Base-by-base conservation (phyloP, 1,140 invertebrate genomes). In the Octopus bimaculoides region DNA sequence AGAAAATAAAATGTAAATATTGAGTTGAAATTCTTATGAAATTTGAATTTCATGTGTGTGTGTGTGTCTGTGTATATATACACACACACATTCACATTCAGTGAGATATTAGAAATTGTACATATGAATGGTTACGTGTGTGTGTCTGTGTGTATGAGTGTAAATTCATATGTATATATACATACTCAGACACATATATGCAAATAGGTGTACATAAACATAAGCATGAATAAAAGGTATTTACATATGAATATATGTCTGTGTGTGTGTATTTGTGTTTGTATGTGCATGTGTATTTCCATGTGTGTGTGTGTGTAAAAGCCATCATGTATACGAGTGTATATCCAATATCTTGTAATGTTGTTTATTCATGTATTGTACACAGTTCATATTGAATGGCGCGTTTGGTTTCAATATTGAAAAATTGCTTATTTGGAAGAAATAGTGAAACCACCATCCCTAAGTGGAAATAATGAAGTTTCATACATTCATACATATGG, bases 61-160 rank as follows among this genome's bases (percentile, higher is more conserved):
- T 61, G 17, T 61, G 56, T 61, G 3, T 61, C 0, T 77, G 55
- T 66, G 77, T 77, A 80, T 52, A 80, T 61, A 80, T 52, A 77
- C 61, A 80, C 56, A 80, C 61, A 77, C 75, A 80, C 56, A 77
- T 52, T 56, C 61, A 69, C 56, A 55, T 78, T 20, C 17, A 56
- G 14, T 66, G 61, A 54, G 20, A 52, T 52, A 52, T 52, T 41
- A 10, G 14, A 12, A 54, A 4, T 1, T 54, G 10, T 66, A 79
- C 54, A 74, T 73, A 73, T 74, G 66, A 5, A 79, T 77, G 56
- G 77, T 12, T 56, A 61, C 77, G 20, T 66, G 61, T 80, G 61
- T 20, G 77, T 80, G 53, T 80, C 3, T 77, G 5, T 80, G 6
- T 80, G 5, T 66, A 26, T 80, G 26, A 66, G 7, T 77, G 5